Conservation (phyloP, 92 coral and sea anemone species). For the Meandrina meandrites region DNA sequence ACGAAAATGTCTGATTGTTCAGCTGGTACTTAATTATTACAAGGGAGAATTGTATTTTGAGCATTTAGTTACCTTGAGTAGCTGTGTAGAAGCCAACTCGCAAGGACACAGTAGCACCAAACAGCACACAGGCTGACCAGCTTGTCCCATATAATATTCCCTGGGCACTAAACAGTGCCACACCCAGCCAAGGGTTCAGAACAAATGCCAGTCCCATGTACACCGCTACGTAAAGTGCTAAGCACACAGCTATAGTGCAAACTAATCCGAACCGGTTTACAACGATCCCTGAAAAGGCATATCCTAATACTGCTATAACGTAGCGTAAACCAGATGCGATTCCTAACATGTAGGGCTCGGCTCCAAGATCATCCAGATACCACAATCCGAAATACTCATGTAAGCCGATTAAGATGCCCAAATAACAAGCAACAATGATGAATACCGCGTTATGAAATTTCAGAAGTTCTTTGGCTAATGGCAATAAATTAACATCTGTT, state of each 20-base stretch:
- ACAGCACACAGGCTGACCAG: constrained; percentile 50
- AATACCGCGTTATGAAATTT: constrained; percentile 1
- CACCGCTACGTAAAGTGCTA: constrained; percentile 13
- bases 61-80: constrained; percentile 35
- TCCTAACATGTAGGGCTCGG: constrained; percentile 53
- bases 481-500: not conserved
- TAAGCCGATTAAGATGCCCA: constrained; percentile 48
- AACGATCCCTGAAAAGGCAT: constrained; percentile 22
- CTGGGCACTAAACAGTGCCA: constrained; percentile 24
- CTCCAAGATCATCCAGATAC: constrained; percentile 67
- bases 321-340: constrained; percentile 53
- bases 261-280: constrained; percentile 31
- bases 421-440: not conserved
- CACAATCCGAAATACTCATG: constrained; percentile 56
- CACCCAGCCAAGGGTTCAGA: constrained; percentile 45
- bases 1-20: no score
- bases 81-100: constrained; percentile 51
- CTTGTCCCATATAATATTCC: constrained; percentile 37
- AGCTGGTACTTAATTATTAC: no score
- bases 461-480: not conserved
- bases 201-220: constrained; percentile 38
- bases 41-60: not conserved
- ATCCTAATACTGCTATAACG: constrained; percentile 12
- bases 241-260: constrained; percentile 16
- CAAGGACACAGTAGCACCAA: constrained; percentile 48